phyloP scores from a whole-genome alignment of 2,113 vertebrate species.

The Petroica traversi region DNA sequence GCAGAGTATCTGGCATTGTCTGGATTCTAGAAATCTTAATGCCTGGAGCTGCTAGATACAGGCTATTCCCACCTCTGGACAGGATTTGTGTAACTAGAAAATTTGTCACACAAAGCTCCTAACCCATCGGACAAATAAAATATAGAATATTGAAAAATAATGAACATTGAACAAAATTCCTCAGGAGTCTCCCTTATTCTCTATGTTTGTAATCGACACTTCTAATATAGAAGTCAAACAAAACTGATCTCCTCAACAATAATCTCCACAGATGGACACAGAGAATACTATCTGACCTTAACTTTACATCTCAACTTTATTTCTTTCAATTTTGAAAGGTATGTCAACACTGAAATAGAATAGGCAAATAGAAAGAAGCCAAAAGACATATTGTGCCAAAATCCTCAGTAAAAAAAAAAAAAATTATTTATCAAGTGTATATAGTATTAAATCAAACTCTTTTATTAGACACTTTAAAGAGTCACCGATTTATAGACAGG shows the following conservation, averaged over 20 bases:
- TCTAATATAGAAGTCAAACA: not conserved
- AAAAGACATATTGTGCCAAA: not conserved
- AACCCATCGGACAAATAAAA: not conserved
- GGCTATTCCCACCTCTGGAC: not conserved
- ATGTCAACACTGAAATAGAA: not conserved
- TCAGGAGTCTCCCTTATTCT: not conserved
- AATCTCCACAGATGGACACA: not conserved
- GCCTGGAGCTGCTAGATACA: not conserved
- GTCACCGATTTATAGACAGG: not conserved
- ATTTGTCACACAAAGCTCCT: not conserved
- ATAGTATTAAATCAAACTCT: not conserved
- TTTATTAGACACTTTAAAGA: not conserved
- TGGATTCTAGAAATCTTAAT: not conserved
- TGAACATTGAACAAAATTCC: not conserved
- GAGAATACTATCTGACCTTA: not conserved
- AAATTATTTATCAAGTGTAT: not conserved
- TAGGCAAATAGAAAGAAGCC: not conserved
- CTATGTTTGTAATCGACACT: not conserved
- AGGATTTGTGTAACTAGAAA: not conserved
- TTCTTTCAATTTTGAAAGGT: not conserved
- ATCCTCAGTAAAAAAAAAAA: not conserved
- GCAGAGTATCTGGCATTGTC: not conserved
- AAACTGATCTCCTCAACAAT: not conserved
- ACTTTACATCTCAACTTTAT: not conserved
- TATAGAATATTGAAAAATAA: not conserved